phyloP scores from a whole-genome alignment of 2,797 vertebrate genomes.

The Gallinago stenura region DNA sequence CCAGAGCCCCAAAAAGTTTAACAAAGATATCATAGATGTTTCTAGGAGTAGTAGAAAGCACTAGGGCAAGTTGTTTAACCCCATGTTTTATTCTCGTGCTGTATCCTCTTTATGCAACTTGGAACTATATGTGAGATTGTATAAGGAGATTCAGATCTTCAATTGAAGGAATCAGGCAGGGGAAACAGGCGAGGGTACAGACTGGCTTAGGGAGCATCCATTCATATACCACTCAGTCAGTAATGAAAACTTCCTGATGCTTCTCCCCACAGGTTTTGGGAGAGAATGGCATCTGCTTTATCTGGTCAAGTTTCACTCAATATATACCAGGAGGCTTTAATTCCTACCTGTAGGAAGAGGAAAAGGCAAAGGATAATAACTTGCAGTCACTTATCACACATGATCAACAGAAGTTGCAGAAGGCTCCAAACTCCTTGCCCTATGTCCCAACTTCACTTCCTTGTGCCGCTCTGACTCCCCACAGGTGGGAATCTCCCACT shows the following conservation, averaged over 20 bases:
- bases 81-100: background rate
- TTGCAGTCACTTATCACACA: background rate
- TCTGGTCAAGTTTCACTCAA: background rate
- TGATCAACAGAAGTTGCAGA: background rate
- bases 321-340: background rate
- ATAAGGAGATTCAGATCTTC: background rate
- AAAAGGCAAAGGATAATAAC: slow-evolving; percentile 3
- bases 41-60: background rate
- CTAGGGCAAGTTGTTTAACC: background rate
- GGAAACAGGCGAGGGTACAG: background rate
- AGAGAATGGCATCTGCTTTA: background rate
- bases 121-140: background rate
- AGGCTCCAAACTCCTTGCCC: background rate
- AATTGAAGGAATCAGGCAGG: background rate
- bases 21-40: background rate
- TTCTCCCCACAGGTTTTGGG: background rate
- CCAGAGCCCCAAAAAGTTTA: background rate
- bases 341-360: background rate
- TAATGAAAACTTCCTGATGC: background rate
- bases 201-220: background rate
- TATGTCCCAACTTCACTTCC: background rate
- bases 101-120: background rate
- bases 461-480: background rate
- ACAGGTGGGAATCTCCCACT: background rate
- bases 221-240: background rate